These are phyloP conservation scores for Rapana venosa DNA, from an alignment of 2,888 invertebrate genomes.

Conservation along the genomic window DNA sequence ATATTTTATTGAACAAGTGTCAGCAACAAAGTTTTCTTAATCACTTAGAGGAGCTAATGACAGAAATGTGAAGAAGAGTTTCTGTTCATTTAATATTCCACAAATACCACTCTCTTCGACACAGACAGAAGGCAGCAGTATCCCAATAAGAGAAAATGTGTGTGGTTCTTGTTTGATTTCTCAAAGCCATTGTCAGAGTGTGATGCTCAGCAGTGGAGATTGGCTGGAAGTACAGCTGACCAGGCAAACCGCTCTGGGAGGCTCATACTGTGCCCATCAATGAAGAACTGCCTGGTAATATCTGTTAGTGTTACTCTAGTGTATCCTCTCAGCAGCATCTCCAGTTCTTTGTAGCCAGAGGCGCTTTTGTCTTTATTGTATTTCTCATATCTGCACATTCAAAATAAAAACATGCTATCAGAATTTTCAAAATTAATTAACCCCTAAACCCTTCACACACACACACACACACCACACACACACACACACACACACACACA, in stretches of 20 bases:
- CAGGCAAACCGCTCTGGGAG: not conserved
- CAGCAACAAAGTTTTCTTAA: not conserved
- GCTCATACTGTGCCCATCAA: not conserved
- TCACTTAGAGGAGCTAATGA: too few relatives aligned
- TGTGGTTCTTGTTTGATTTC: not conserved
- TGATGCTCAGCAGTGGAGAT: not conserved
- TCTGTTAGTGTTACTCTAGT: not conserved
- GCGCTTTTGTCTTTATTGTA: not conserved
- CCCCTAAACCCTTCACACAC: too few relatives aligned
- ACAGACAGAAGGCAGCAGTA: not conserved
- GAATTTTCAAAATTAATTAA: too few relatives aligned
- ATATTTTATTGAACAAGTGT: not conserved
- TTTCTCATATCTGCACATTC: not conserved
- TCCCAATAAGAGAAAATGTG: not conserved
- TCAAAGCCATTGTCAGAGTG: not conserved
- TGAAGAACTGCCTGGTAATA: not conserved
- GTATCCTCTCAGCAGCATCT: not conserved
- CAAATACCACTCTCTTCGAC: slow-evolving; percentile 6
- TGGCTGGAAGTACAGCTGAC: not conserved
- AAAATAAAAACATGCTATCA: not conserved
- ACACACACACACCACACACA: too few relatives aligned
- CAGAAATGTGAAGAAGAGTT: not conserved
- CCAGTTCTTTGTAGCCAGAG: not conserved
- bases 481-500: too few relatives aligned
- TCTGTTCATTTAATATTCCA: slow-evolving; percentile 14